These are phyloP conservation scores for Nothobranchius furzeri DNA, from an alignment of 2,113 vertebrate species.

Conservation along the genomic window DNA sequence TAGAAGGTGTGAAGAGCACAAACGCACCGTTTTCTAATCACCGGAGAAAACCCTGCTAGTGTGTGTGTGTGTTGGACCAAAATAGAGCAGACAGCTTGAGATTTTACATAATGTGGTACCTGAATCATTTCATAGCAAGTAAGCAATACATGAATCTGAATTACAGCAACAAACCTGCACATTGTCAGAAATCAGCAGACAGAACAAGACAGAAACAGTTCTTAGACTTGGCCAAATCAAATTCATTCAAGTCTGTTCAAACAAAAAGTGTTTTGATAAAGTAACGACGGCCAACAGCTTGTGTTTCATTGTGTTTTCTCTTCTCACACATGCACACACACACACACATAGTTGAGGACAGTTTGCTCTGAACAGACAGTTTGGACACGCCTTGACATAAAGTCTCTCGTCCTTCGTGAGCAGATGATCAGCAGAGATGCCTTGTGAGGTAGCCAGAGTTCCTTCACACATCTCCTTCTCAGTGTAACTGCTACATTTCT, in stretches of 20 bases:
- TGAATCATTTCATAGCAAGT: slow-evolving; percentile 35
- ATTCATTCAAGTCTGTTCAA: slow-evolving; percentile 6
- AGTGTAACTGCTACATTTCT: slow-evolving; percentile 62
- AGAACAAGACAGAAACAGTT: not conserved
- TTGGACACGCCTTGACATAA: slow-evolving; percentile 27
- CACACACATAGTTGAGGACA: too few species aligned
- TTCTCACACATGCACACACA: slow-evolving; percentile 3
- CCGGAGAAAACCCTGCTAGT: slow-evolving; percentile 31
- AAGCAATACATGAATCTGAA: slow-evolving; percentile 21
- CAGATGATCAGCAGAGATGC: slow-evolving; percentile 31
- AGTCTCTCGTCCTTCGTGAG: slow-evolving; percentile 24
- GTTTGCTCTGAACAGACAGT: not conserved
- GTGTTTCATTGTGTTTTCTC: slow-evolving; percentile 21
- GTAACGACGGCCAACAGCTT: slow-evolving; percentile 22
- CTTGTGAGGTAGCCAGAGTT: slow-evolving; percentile 66
- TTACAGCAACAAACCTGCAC: slow-evolving; percentile 11
- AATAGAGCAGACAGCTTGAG: slow-evolving; percentile 4
- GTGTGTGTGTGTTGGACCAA: slow-evolving; percentile 20
- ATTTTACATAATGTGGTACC: slow-evolving; percentile 46
- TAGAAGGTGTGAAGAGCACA: slow-evolving; percentile 47
- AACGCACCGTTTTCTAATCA: slow-evolving; percentile 44
- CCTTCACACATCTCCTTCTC: slow-evolving; percentile 23
- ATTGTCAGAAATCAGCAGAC: slow-evolving; percentile 2
- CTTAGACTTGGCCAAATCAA: not conserved
- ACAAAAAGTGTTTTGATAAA: slow-evolving; percentile 9